phyloP scores from a whole-genome alignment of 2,113 vertebrate genomes.

The Hassar affinis region DNA sequence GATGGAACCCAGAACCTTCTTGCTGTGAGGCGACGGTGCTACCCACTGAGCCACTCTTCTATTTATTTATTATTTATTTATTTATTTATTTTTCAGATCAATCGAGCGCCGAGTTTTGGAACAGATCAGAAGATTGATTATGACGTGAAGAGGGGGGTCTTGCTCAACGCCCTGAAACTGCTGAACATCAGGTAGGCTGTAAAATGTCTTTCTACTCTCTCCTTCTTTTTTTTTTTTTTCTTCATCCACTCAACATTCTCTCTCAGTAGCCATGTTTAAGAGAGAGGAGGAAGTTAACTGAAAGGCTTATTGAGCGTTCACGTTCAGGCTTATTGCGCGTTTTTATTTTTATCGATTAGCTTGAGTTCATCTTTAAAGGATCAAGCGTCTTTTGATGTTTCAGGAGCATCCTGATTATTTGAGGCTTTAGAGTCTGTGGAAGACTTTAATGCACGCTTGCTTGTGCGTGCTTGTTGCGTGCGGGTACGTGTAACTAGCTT shows the following conservation, averaged over 20 bases:
- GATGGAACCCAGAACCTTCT: too few species aligned
- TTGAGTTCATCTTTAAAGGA: slow-evolving; percentile 40
- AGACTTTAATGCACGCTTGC: neutral
- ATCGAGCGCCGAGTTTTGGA: slow-evolving; percentile 96
- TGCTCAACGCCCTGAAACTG: slow-evolving; percentile 89
- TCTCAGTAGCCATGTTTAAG: slow-evolving; percentile 40
- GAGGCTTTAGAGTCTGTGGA: slow-evolving; percentile 1
- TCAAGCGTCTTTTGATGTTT: slow-evolving; percentile 38
- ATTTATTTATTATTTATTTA: too few species aligned
- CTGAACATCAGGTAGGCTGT: slow-evolving; percentile 87
- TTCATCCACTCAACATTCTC: slow-evolving; percentile 26
- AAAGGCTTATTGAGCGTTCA: slow-evolving; percentile 20
- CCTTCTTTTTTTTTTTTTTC: neutral
- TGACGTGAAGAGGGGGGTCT: slow-evolving; percentile 92
- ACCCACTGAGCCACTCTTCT: too few species aligned
- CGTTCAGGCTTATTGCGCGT: slow-evolving; percentile 34
- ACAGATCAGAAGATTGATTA: slow-evolving; percentile 99
- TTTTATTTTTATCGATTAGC: slow-evolving; percentile 37
- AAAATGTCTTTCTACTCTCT: neutral
- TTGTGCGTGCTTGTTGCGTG: slow-evolving; percentile 5
- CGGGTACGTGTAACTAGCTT: neutral
- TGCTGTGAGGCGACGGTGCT: too few species aligned
- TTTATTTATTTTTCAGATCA: slow-evolving; percentile 81
- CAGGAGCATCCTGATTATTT: slow-evolving; percentile 24
- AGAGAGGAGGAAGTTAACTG: slow-evolving; percentile 38